Percentiles rank a stretch among this genome's conserved stretches.
phyloP scores from a whole-genome alignment of 2,113 vertebrate species.

The Mobula hypostoma region DNA sequence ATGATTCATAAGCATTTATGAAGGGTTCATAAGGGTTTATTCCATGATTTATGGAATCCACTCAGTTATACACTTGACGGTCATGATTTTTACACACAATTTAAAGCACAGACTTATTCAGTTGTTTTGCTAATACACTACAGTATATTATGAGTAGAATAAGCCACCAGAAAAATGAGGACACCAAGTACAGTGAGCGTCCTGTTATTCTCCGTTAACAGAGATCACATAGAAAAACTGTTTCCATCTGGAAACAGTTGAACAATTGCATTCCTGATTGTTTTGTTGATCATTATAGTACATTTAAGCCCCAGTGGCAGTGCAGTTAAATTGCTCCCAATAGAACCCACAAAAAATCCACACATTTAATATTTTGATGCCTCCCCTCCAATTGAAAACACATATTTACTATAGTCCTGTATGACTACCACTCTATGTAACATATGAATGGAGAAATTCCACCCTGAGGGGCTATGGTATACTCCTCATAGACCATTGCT shows the following conservation, averaged over 20 bases:
- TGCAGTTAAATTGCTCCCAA: constrained; percentile 4
- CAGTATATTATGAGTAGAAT: background rate
- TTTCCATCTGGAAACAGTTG: background rate
- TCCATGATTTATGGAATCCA: background rate
- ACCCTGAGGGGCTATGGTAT: background rate
- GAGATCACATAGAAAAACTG: background rate
- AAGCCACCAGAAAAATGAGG: background rate
- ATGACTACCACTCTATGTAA: background rate
- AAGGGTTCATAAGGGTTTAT: too few relatives aligned
- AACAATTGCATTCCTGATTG: background rate
- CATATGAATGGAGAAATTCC: constrained; percentile 12
- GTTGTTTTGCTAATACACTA: background rate
- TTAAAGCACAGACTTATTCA: background rate
- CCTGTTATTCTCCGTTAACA: background rate
- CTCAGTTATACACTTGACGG: background rate
- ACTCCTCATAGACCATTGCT: background rate
- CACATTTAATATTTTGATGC: background rate
- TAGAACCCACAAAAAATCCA: background rate
- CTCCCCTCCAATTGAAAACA: constrained; percentile 23
- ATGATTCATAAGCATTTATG: background rate
- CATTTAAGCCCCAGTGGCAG: background rate
- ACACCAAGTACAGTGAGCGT: background rate
- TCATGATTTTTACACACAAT: background rate
- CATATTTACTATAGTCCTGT: background rate
- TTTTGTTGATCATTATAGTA: background rate